These are phyloP conservation scores for Festucalex cinctus DNA, from an alignment of 2,113 vertebrate species.

Conservation along the genomic window DNA sequence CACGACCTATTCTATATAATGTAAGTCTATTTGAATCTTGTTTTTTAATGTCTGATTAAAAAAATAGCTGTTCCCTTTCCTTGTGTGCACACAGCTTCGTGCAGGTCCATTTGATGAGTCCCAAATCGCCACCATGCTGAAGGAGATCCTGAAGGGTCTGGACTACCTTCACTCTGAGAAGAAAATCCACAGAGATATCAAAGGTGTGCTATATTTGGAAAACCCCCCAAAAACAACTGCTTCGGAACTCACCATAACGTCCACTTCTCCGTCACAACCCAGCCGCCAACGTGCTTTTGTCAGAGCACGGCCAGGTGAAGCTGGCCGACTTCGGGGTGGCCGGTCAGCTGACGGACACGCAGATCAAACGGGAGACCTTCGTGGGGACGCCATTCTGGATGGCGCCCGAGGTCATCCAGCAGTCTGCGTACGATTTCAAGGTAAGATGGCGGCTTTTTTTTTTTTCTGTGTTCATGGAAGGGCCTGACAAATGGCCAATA, in stretches of 20 bases:
- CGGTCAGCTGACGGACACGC: conserved; percentile 82
- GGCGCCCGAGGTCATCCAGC: conserved; percentile 94
- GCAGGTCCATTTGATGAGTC: conserved; percentile 64
- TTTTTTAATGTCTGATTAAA: not conserved
- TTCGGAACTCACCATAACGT: not conserved
- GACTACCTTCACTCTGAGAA: conserved; percentile 71
- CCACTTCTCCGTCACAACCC: no score
- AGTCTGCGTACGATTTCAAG: conserved; percentile 92
- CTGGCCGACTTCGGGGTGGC: conserved; percentile 93
- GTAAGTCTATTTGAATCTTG: no score
- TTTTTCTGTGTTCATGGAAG: no score
- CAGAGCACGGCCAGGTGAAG: conserved; percentile 88
- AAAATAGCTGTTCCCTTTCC: not conserved
- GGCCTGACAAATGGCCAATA: no score
- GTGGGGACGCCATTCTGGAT: conserved; percentile 81
- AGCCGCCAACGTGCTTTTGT: conserved; percentile 80
- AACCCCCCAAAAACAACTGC: not conserved
- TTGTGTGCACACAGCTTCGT: conserved; percentile 9
- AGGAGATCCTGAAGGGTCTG: conserved; percentile 70
- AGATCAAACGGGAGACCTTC: conserved; percentile 92
- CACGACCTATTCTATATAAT: no score
- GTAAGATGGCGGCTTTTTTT: conserved; percentile 33
- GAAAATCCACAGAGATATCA: conserved; percentile 72
- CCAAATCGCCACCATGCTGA: conserved; percentile 70
- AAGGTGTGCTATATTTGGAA: conserved; percentile 60